phyloP scores from a whole-genome alignment of 2,888 invertebrate species.

The Hypselothyrea guttata region DNA sequence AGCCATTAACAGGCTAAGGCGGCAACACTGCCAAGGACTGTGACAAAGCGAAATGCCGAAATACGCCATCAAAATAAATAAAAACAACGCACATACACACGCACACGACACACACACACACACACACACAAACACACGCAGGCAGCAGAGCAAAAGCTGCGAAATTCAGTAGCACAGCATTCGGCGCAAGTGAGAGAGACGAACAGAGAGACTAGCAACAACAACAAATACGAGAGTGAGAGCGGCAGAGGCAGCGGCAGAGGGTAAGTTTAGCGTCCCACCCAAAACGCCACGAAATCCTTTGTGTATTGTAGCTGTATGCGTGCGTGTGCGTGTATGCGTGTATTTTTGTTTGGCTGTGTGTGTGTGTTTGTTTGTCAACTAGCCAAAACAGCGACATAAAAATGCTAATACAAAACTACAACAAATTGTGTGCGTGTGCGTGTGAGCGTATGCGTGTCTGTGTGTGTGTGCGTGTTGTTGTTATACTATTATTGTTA shows the following conservation, averaged over 20 bases:
- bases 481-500: conserved; percentile 8
- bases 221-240: too few species aligned
- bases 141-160: conserved; percentile 42
- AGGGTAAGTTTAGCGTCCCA: conserved; percentile 65
- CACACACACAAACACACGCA: conserved; percentile 20
- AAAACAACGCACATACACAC: conserved; percentile 54
- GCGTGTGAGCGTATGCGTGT: conserved; percentile 12
- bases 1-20: too few species aligned
- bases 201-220: conserved; percentile 20
- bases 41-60: conserved; percentile 70
- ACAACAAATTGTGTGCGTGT: conserved; percentile 60
- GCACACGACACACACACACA: conserved; percentile 49
- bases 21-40: too few species aligned
- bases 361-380: conserved; percentile 65
- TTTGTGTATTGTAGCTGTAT: conserved; percentile 58
- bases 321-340: conserved; percentile 18
- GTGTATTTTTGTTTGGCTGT: conserved; percentile 21
- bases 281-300: conserved; percentile 68
- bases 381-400: conserved; percentile 61
- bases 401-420: conserved; percentile 75
- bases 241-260: conserved; percentile 37
- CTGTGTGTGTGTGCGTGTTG: conserved; percentile 10
- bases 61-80: conserved; percentile 76
- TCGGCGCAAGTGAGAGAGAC: conserved; percentile 50
- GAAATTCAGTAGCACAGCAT: conserved; percentile 71